phyloP scores from a whole-genome alignment of 2,113 vertebrate species.

The Pachyramphus minor region DNA sequence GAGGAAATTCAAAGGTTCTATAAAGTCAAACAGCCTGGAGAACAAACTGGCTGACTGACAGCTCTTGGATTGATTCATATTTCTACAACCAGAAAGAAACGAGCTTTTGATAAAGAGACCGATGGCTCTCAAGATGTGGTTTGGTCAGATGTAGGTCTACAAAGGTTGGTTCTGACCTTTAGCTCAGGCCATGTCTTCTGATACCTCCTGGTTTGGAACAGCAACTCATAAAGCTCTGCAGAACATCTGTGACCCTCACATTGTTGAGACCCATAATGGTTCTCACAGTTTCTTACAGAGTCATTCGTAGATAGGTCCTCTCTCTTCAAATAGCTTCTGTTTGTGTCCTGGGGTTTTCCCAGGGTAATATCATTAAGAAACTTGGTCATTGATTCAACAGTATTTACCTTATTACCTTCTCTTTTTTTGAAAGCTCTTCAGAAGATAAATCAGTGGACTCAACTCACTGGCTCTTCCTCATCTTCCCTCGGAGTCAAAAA shows the following conservation, averaged over 20 bases:
- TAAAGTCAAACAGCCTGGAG: neutral
- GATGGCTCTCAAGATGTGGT: neutral
- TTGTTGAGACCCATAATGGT: neutral
- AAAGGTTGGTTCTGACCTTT: neutral
- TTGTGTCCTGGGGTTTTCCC: neutral
- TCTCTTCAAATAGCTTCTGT: neutral
- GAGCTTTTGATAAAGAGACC: neutral
- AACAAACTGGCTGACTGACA: neutral
- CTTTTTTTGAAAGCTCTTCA: neutral
- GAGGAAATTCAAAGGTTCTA: neutral
- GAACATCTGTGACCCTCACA: rapidly evolving
- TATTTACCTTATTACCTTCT: neutral
- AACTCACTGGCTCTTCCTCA: neutral
- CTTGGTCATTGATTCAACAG: neutral
- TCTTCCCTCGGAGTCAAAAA: neutral
- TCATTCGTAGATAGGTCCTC: neutral
- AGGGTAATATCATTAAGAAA: neutral
- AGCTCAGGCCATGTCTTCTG: neutral
- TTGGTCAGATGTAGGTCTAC: neutral
- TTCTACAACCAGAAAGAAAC: neutral
- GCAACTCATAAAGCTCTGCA: neutral
- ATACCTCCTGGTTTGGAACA: neutral
- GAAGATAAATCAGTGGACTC: neutral
- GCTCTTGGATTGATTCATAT: neutral
- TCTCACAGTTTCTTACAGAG: neutral